phyloP scores from a whole-genome alignment of 1,140 invertebrate genomes.

The Holotrichia oblita region DNA sequence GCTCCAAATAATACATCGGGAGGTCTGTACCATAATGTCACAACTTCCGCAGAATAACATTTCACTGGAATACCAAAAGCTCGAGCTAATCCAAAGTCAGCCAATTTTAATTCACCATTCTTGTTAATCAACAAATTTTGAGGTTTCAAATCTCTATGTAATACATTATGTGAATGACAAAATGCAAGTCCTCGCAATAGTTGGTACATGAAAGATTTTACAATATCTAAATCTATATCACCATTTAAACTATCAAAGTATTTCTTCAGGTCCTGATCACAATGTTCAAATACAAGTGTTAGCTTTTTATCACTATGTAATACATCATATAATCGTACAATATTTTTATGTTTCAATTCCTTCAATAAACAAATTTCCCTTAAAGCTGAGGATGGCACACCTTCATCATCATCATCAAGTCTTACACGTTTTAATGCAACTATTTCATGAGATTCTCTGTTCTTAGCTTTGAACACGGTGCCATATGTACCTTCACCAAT shows the following conservation, averaged over 20 bases:
- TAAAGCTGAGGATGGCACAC: conserved; percentile 96
- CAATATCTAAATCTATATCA: conserved; percentile 95
- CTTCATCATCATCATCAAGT: conserved; percentile 99
- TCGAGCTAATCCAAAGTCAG: conserved; percentile 98
- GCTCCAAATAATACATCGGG: conserved; percentile 99
- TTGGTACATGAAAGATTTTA: conserved; percentile 96
- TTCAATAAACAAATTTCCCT: conserved; percentile 98
- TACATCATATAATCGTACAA: conserved; percentile 97
- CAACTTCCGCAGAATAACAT: conserved; percentile 99
- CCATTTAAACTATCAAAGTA: conserved; percentile 99
- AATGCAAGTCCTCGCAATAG: conserved; percentile 95
- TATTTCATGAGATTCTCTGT: conserved; percentile 96
- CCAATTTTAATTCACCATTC: conserved; percentile 96
- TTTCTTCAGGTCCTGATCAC: conserved; percentile 99
- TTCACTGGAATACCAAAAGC: conserved; percentile 99
- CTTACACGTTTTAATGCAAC: conserved; percentile 98
- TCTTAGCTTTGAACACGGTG: conserved; percentile 99
- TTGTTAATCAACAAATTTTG: conserved; percentile 98
- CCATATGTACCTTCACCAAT: conserved; percentile 99
- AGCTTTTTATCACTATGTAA: no score
- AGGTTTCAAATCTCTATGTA: conserved; percentile 97
- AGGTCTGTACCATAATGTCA: conserved; percentile 95
- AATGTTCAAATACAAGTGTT: conserved; percentile 98
- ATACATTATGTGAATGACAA: conserved; percentile 97
- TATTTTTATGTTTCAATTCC: conserved; percentile 98